Conservation (phyloP, 2,113 vertebrate genomes). For the Tringa solitaria region DNA sequence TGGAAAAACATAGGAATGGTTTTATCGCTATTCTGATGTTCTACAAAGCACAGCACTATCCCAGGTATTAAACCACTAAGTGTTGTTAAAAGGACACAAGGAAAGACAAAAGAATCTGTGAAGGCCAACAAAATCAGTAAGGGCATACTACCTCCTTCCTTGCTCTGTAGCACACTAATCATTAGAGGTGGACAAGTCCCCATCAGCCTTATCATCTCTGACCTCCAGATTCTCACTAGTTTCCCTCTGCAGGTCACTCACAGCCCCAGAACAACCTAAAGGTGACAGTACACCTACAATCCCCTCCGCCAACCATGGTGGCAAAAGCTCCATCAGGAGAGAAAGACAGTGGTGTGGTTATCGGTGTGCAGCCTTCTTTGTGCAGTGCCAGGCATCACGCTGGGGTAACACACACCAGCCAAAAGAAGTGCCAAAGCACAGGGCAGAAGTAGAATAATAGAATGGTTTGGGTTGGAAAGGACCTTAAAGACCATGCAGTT, state of each 20-base stretch:
- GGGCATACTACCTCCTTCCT: background rate
- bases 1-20: background rate
- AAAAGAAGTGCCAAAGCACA: background rate
- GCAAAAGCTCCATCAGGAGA: background rate
- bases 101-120: background rate
- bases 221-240: background rate
- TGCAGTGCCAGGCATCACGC: fast-evolving
- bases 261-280: background rate
- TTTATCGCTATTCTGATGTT: background rate
- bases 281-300: background rate
- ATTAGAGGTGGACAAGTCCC: background rate
- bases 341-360: background rate
- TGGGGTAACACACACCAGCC: background rate
- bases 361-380: fast-evolving
- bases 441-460: background rate
- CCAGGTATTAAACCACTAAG: background rate
- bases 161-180: background rate
- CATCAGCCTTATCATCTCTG: background rate
- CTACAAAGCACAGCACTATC: background rate
- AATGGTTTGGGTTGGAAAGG: no score
- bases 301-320: fast-evolving
- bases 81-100: background rate
- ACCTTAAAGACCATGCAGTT: no score
- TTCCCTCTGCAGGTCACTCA: background rate
- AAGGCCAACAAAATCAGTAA: background rate